These are phyloP conservation scores for zebrafish (Danio rerio) DNA, from an alignment of 2,113 vertebrate genomes.

Conservation along the genomic window DNA sequence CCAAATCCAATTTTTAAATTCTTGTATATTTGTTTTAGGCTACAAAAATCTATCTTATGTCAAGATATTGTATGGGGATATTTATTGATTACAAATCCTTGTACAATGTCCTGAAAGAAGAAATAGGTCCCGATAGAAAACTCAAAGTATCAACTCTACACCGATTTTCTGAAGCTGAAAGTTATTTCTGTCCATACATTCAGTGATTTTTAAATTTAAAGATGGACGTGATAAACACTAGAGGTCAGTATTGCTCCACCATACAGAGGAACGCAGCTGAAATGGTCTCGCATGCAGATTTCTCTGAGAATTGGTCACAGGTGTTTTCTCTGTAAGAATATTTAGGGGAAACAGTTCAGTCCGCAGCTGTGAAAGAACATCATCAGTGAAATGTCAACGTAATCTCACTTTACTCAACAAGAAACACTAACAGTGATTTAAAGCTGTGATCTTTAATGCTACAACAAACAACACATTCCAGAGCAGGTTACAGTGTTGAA, in stretches of 20 bases:
- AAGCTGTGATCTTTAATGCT: not conserved
- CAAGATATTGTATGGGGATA: no score
- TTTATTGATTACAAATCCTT: no score
- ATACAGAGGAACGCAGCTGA: not conserved
- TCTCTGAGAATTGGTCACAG: slow-evolving; percentile 59
- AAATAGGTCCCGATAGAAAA: no score
- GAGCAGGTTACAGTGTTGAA: not conserved
- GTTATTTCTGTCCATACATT: no score
- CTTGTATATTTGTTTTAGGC: no score
- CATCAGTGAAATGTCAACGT: slow-evolving; percentile 5
- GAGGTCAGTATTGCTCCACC: slow-evolving; percentile 61
- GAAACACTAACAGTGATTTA: slow-evolving; percentile 13
- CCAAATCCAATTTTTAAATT: no score
- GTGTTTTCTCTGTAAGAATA: slow-evolving; percentile 47
- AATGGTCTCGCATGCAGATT: slow-evolving; percentile 18
- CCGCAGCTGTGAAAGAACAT: not conserved
- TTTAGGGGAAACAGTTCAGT: not conserved
- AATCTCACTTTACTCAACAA: not conserved
- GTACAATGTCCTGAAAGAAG: no score
- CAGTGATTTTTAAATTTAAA: no score
- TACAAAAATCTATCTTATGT: no score
- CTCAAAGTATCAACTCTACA: no score
- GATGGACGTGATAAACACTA: slow-evolving; percentile 26
- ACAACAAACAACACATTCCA: slow-evolving; percentile 21
- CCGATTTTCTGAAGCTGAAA: no score